Percentiles rank a stretch among this genome's conserved stretches.
phyloP scores from a whole-genome alignment of 2,888 invertebrate species.

The Clusia tigrina region DNA sequence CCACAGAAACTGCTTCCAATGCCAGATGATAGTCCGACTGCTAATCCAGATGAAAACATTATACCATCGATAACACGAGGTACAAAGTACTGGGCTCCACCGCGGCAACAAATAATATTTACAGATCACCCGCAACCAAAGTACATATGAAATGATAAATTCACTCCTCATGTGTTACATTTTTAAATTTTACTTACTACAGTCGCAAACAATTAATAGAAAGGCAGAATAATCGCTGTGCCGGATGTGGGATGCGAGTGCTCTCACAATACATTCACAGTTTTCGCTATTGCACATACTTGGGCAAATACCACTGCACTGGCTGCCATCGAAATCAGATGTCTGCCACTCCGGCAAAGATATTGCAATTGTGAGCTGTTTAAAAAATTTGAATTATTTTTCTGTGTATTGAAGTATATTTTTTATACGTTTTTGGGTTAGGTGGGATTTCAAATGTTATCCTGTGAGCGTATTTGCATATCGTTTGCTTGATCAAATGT shows the following conservation, averaged over 20 bases:
- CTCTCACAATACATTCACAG: conserved; percentile 75
- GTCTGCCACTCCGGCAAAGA: conserved; percentile 74
- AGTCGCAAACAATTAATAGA: conserved; percentile 73
- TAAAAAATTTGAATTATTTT: background rate
- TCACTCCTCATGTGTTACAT: conserved; percentile 7
- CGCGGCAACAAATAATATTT: conserved; percentile 83
- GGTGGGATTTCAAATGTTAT: conserved; percentile 70
- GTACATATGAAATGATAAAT: conserved; percentile 61
- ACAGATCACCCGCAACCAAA: conserved; percentile 75
- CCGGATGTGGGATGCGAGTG: conserved; percentile 85
- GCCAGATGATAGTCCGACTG: conserved; percentile 71
- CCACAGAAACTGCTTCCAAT: conserved; percentile 80
- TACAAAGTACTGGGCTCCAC: conserved; percentile 84
- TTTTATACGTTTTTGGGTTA: conserved; percentile 44
- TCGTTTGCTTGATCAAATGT: conserved; percentile 78
- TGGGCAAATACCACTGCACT: conserved; percentile 86
- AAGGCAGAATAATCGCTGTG: conserved; percentile 81
- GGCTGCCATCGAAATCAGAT: conserved; percentile 84
- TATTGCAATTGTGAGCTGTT: conserved; percentile 63
- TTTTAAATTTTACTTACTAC: conserved; percentile 33
- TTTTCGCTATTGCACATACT: conserved; percentile 83
- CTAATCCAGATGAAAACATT: conserved; percentile 71
- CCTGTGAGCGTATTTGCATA: conserved; percentile 84
- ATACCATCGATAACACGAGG: conserved; percentile 71
- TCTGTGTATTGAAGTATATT: conserved; percentile 2